Evolutionary conservation across 2,113 vertebrate species (phyloP), one percentile per base, ranked within the genome.

Genomic region (Columbina picui): DNA sequence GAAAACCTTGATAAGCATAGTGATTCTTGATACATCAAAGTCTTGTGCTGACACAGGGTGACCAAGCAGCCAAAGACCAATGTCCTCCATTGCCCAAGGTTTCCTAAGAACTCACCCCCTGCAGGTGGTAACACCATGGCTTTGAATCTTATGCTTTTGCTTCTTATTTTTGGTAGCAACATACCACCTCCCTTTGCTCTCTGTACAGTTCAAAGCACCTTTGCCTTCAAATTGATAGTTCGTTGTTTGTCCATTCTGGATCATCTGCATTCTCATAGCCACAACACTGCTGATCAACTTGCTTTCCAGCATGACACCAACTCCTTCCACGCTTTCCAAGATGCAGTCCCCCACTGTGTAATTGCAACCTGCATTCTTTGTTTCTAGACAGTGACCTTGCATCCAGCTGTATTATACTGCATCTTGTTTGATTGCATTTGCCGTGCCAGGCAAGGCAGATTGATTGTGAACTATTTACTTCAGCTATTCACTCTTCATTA

Each of bases 401-500:
- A 89, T 64, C 52, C 80, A 75, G 68, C 32, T 19, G 29, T 52
- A 76, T 38, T 30, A 20, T 23, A 27, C 65, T 64, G 84, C 84
- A 50, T 39, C 53, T 49, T 39, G 81, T 89, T 76, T 93, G 93
- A 89, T 32, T 85, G 78, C n/a, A 6, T 73, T 86, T 56, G 65
- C 73, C 1, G 2, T 2, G 2, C 80, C 56, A 87, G 84, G 91
- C 34, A 43, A 68, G 84, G 91, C 55, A 89, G 93, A 89, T 85
- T 89, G 91, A 93, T 89, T 85, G 93, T 41, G 74, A 85, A 36
- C 93, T 79, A 50, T 93, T 97, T 92, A 87, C 67, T 94, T 89
- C 93, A 91, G 81, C 89, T 76, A 87, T 82, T 95, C 87, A 57
- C 87, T 95, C 74, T 91, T 93, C 95, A 85, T 96, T 93, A 97